Base-by-base conservation (phyloP, 1,140 invertebrate genomes). In the Ptiloglossa arizonensis region DNA sequence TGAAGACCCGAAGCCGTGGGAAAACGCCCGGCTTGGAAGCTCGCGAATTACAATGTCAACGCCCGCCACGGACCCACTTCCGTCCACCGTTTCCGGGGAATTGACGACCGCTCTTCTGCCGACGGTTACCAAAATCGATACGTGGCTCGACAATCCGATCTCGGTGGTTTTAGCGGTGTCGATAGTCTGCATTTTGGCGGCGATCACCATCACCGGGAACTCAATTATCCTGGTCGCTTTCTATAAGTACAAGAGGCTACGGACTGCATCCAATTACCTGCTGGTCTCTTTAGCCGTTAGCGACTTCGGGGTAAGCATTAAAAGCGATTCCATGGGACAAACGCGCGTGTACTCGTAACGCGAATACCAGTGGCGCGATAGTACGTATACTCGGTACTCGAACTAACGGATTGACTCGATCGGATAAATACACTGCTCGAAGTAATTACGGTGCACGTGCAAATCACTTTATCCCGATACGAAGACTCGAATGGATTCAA, bases 251-350 rank as follows among this genome's bases (percentile, higher is more conserved):
- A 95, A 95, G 82, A 88, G 94, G 71, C 89, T 95, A 1, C 88
- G 94, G 73, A 95, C 94, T 17, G 95, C 95, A 0, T 96, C 95
- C 67, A 97, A 97, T 89, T 94, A 95, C 75, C 92, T 97, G 22
- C 93, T 97, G n/a, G 94, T 95, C 57, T 96, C 95, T 3, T 90
- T 97, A 63, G 96, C 96, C 0, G 92, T 96, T 38, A 95, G 95
- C 6, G 96, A 97, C 89, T 92, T 96, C 22, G 94, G 95, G n/a
- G 95, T 96, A 35, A 90, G 90, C 15, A 4, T 1, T 35, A 0
- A n/a, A n/a, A n/a, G n/a, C n/a, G n/a, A n/a, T 41, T 69, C 19
- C 17, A 24, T 9, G 27, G 2, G 15, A 56, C 24, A 56, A 24
- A 27, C 22, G 5, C 44, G 5, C 44, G 13, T n/a, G n/a, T n/a